Evolutionary conservation across 30 jellyfish, hydroid and myxozoan species (phyloP).

Genomic region (Catostylus mosaicus): DNA sequence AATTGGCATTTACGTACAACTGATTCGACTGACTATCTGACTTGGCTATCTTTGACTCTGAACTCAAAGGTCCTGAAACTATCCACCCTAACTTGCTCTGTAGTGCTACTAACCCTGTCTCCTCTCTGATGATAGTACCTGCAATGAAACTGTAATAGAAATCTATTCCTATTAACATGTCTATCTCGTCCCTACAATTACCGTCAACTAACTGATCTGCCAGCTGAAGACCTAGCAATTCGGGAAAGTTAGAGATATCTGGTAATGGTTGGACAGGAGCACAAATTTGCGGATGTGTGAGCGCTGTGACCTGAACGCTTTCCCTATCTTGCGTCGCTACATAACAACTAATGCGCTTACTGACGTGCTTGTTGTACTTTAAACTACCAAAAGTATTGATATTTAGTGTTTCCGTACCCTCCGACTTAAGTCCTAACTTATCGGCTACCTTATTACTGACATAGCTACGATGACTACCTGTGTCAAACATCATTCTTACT

Average conservation of each 20-base stretch:
- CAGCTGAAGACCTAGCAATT: slow-evolving; percentile 43
- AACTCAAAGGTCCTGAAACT: too few species aligned
- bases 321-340: slow-evolving; percentile 32
- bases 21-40: too few species aligned
- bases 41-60: too few species aligned
- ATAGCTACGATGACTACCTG: slow-evolving; percentile 55
- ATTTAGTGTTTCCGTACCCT: slow-evolving; percentile 25
- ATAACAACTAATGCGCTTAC: slow-evolving; percentile 24
- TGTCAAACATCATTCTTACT: slow-evolving; percentile 38
- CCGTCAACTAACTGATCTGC: slow-evolving; percentile 22
- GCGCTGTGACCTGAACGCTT: slow-evolving; percentile 6
- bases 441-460: slow-evolving; percentile 43
- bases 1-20: slow-evolving; percentile 1
- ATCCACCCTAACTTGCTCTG: too few species aligned
- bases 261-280: slow-evolving; percentile 16
- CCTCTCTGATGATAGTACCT: slow-evolving; percentile 34
- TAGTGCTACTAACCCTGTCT: slow-evolving; percentile 43
- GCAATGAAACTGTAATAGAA: slow-evolving; percentile 22
- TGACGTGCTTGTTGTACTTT: slow-evolving; percentile 20
- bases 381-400: slow-evolving; percentile 55
- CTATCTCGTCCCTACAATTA: slow-evolving; percentile 3
- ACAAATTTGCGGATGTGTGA: slow-evolving; percentile 14
- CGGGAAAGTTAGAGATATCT: slow-evolving; percentile 37
- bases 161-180: slow-evolving; percentile 28
- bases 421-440: slow-evolving; percentile 16